A percentile compares a stretch with the other conserved stretches of the same genome.
Evolutionary conservation across 1,140 invertebrate species (phyloP).

Genomic region (Paraescarpia echinospica): DNA sequence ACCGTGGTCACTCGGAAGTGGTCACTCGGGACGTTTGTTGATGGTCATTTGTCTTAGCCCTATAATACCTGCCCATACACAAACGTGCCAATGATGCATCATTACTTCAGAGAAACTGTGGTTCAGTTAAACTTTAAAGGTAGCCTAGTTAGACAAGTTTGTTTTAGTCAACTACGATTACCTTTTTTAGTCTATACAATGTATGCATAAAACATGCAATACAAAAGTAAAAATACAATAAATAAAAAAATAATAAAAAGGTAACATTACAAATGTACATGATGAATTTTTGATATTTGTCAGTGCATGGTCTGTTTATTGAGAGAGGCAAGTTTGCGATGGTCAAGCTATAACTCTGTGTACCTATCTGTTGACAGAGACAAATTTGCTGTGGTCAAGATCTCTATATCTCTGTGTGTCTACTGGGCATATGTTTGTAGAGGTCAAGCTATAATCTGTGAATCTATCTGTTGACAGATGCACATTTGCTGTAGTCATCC

Average conservation of each 20-base stretch:
- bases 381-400: constrained; percentile 91
- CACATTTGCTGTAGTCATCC: constrained; percentile 91
- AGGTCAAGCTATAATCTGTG: constrained; percentile 84
- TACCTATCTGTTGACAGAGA: constrained; percentile 65
- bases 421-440: constrained; percentile 83
- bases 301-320: neutral
- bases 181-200: too few relatives aligned
- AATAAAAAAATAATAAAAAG: too few relatives aligned
- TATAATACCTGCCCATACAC: neutral
- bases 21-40: neutral
- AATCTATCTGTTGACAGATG: constrained; percentile 80
- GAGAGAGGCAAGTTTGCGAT: constrained; percentile 91
- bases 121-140: too few relatives aligned
- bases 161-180: too few relatives aligned
- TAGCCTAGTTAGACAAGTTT: too few relatives aligned
- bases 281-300: too few relatives aligned
- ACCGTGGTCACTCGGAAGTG: neutral
- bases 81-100: neutral
- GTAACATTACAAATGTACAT: too few relatives aligned
- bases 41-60: neutral
- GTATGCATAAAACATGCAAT: too few relatives aligned
- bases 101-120: too few relatives aligned
- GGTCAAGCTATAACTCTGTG: constrained; percentile 75
- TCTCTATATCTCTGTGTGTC: constrained; percentile 67
- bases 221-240: too few relatives aligned